Conservation (phyloP, 2,888 invertebrate species). For the Caenorhabditis plicata region DNA sequence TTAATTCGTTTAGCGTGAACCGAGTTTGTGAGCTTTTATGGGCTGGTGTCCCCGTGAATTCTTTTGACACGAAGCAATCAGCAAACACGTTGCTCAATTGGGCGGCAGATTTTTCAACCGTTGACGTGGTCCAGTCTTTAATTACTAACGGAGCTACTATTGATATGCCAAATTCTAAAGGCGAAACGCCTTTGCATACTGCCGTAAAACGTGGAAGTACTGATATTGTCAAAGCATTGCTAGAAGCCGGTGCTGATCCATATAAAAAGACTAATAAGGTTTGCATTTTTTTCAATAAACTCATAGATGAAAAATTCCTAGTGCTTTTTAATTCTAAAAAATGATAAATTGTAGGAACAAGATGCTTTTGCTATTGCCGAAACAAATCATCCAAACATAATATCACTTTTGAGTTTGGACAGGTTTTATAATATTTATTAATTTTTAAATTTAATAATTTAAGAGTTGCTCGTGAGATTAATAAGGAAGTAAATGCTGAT, state of each 20-base stretch:
- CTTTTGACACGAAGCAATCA: conserved; percentile 72
- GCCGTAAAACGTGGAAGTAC: conserved; percentile 71
- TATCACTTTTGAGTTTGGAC: conserved; percentile 38
- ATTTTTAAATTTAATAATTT: too few relatives aligned
- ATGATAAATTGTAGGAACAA: conserved; percentile 27
- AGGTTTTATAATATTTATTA: too few relatives aligned
- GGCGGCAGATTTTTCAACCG: conserved; percentile 73
- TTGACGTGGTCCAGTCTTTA: conserved; percentile 70
- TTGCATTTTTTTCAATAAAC: not conserved
- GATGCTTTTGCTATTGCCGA: conserved; percentile 49
- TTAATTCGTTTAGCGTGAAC: conserved; percentile 68
- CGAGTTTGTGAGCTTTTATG: conserved; percentile 72
- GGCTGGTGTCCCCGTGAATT: conserved; percentile 72
- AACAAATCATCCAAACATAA: conserved; percentile 24
- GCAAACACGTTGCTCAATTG: conserved; percentile 74
- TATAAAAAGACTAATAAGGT: conserved; percentile 42
- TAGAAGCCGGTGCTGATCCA: conserved; percentile 72
- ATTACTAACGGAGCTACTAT: conserved; percentile 72
- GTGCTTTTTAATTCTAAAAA: not conserved
- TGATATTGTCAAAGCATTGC: conserved; percentile 70
- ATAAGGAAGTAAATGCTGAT: conserved; percentile 38
- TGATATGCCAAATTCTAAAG: conserved; percentile 71
- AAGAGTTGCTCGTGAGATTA: conserved; percentile 42
- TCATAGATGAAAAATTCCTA: not conserved
- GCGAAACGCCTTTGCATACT: conserved; percentile 73